A percentile compares a stretch with the other conserved stretches of the same genome.
phyloP scores from a whole-genome alignment of 1,140 invertebrate genomes.

The Eriosoma lanigerum region DNA sequence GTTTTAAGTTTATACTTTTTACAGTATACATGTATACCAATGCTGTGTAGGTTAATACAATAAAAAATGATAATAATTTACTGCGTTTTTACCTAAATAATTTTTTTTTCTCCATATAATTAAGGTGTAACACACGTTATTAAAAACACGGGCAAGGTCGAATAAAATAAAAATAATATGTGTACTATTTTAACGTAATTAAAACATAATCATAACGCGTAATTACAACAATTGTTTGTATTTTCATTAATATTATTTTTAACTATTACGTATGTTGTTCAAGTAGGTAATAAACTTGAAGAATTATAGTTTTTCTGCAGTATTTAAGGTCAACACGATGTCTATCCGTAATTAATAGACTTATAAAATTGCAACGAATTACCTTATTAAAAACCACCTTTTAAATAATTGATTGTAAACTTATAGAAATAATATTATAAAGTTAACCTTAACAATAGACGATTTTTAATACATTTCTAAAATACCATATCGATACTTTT shows the following conservation, averaged over 20 bases:
- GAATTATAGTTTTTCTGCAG: neutral
- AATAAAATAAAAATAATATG: conserved; percentile 1
- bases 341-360: neutral
- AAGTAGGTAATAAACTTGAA: neutral
- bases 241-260: conserved; percentile 3
- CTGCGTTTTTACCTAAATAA: no score
- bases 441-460: neutral
- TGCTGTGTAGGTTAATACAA: neutral
- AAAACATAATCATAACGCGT: conserved; percentile 29
- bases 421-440: neutral
- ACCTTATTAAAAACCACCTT: neutral
- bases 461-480: neutral
- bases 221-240: conserved; percentile 4
- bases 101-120: neutral
- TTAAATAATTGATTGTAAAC: neutral
- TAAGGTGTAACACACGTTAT: neutral
- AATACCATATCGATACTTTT: neutral
- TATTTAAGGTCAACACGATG: conserved; percentile 6
- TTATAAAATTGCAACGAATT: conserved; percentile 1
- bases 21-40: neutral
- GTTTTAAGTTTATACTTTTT: conserved; percentile 16
- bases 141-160: neutral
- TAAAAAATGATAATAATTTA: no score
- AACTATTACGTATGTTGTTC: neutral
- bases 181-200: conserved; percentile 27